These are phyloP conservation scores for Morpho deidamia DNA, from an alignment of 2,888 invertebrate genomes.

Conservation along the genomic window DNA sequence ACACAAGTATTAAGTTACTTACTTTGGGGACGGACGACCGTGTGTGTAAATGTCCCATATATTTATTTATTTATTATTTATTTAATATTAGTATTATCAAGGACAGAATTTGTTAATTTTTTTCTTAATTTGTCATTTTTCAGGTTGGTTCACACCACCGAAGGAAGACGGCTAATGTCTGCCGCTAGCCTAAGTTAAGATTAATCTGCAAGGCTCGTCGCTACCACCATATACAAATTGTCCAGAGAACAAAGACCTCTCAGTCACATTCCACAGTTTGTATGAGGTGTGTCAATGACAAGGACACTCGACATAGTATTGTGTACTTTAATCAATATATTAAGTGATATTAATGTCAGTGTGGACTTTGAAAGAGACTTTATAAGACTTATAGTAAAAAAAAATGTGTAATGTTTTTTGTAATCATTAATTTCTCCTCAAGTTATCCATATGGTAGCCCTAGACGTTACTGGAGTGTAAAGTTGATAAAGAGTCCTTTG, in stretches of 20 bases:
- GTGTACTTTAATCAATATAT: constrained; percentile 36
- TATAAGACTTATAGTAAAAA: constrained; percentile 76
- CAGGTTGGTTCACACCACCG: constrained; percentile 94
- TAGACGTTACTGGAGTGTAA: constrained; percentile 73
- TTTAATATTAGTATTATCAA: no score
- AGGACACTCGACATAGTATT: constrained; percentile 18
- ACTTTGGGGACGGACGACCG: no score
- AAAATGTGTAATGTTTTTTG: constrained; percentile 75
- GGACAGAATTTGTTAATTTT: no score
- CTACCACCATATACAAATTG: constrained; percentile 50
- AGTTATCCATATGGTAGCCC: constrained; percentile 69
- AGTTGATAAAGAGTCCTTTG: constrained; percentile 67
- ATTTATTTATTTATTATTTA: no score
- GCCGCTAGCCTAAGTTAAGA: constrained; percentile 46
- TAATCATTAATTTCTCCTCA: constrained; percentile 71
- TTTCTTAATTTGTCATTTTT: no score
- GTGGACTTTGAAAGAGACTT: constrained; percentile 65
- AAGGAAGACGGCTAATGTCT: constrained; percentile 91
- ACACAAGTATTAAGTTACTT: no score
- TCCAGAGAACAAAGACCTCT: neutral
- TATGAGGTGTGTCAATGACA: constrained; percentile 26
- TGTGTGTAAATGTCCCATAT: no score
- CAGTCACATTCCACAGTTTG: constrained; percentile 20
- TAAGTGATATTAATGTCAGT: constrained; percentile 68
- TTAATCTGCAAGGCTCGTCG: constrained; percentile 56